Evolutionary conservation across 2,888 invertebrate genomes (phyloP).

Genomic region (Dolichomitus sp.): DNA sequence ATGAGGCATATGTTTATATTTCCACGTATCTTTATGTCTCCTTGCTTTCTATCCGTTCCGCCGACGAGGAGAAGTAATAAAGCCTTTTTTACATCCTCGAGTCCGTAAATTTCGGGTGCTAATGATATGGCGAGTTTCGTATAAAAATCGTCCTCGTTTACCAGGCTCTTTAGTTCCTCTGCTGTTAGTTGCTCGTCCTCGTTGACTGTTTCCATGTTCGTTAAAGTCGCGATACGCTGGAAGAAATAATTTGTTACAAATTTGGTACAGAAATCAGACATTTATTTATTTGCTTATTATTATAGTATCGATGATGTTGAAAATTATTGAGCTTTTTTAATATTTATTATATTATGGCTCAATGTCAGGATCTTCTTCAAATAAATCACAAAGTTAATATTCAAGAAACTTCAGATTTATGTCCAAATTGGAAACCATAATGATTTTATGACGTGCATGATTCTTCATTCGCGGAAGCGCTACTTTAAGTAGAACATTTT

Average conservation of each 20-base stretch:
- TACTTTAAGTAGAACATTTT: not conserved
- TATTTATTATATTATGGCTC: too few species aligned
- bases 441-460: too few species aligned
- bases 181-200: conserved; percentile 92
- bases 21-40: conserved; percentile 98
- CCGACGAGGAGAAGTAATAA: conserved; percentile 96
- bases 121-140: conserved; percentile 96
- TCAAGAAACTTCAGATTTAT: too few species aligned
- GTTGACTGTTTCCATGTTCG: conserved; percentile 95
- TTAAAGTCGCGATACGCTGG: conserved; percentile 92
- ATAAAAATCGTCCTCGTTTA: conserved; percentile 95
- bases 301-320: too few species aligned
- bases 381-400: too few species aligned
- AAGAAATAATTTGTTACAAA: conserved; percentile 57
- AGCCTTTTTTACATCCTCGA: conserved; percentile 99
- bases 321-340: too few species aligned
- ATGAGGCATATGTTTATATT: conserved; percentile 99
- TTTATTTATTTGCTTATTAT: not conserved
- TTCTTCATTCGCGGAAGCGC: too few species aligned
- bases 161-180: conserved; percentile 93
- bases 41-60: conserved; percentile 94
- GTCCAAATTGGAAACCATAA: too few species aligned
- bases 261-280: not conserved
- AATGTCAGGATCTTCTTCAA: too few species aligned
- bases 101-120: conserved; percentile 99